Conservation (phyloP, 2,797 vertebrate species). For the Monodelphis domestica region DNA sequence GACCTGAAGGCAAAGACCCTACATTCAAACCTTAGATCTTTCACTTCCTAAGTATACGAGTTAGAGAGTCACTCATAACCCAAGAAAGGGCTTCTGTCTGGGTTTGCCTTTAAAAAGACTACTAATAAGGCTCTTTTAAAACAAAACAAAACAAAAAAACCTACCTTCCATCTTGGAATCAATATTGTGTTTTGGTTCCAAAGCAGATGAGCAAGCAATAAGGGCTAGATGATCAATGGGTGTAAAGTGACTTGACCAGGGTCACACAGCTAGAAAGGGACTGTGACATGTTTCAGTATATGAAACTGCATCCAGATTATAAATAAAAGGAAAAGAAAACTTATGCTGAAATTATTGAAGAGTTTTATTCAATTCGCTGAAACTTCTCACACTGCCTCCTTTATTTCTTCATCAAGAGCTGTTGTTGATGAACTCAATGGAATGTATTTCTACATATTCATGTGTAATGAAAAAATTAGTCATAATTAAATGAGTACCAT, state of each 20-base stretch:
- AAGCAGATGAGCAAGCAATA: no score
- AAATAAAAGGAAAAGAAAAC: slow-evolving; percentile 91
- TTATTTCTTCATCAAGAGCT: slow-evolving; percentile 15
- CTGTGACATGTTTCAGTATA: no score
- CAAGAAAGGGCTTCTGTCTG: background rate
- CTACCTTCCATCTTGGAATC: no score
- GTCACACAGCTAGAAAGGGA: no score
- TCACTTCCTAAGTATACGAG: background rate
- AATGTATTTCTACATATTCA: slow-evolving; percentile 53
- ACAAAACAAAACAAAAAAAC: no score
- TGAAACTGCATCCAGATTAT: no score
- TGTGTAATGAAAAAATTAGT: slow-evolving; percentile 37
- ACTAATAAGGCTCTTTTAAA: background rate
- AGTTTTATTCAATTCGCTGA: slow-evolving; percentile 91
- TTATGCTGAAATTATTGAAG: slow-evolving; percentile 89
- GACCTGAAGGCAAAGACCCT: background rate
- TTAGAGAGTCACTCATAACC: background rate
- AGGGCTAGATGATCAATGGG: no score
- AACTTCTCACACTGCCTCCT: background rate
- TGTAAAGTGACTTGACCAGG: no score
- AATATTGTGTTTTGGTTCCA: no score
- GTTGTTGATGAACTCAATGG: slow-evolving; percentile 53
- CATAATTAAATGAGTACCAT: slow-evolving; percentile 66
- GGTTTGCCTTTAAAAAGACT: background rate
- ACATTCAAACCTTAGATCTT: background rate